Base-by-base conservation (phyloP, 2,113 vertebrate genomes). In the Excalfactoria chinensis region DNA sequence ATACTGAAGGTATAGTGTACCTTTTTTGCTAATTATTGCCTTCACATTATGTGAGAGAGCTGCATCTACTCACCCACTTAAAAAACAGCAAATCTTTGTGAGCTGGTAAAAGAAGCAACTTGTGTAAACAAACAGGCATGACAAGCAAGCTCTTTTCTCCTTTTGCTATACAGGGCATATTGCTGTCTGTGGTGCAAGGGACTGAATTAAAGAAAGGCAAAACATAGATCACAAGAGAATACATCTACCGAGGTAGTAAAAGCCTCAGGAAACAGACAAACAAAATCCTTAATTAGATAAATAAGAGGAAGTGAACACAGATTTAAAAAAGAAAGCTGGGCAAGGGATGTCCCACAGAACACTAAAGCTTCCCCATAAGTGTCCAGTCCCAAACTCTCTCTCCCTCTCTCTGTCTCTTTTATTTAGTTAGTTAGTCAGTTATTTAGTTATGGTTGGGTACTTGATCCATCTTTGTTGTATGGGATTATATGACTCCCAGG, bases 281-380 rank as follows among this genome's bases (percentile, higher is more conserved):
- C 32, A 12, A 3, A 3, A 56, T 64, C 4, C 3, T 6, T 77
- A 63, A 63, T 5, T 59, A 73, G 8, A 56, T 13, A 84, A 75
- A 53, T 72, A 46, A 55, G 35, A 43, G 2, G 40, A 63, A 59
- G 7, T 73, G 2, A 23, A 85, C 12, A 32, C 1, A n/a, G 28
- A 11, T 46, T 20, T 56, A 59, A 70, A 85, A 18, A 8, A 85
- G 44, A 89, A 25, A 78, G 25, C 8, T 41, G 63, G 9, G 22
- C 48, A 40, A 35, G 70, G 2, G 10, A 40, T 8, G 7, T 11
- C 68, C 35, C 15, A 51, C 8, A 44, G 32, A 6, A 46, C 6
- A 13, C 0, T 0, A 1, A 51, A 7, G 4, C 0, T 86, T 71
- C 8, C 30, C 11, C 32, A 18, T 20, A 64, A 14, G 49, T 68